Conservation (phyloP, 2,113 vertebrate genomes). For the Varanus komodoensis region DNA sequence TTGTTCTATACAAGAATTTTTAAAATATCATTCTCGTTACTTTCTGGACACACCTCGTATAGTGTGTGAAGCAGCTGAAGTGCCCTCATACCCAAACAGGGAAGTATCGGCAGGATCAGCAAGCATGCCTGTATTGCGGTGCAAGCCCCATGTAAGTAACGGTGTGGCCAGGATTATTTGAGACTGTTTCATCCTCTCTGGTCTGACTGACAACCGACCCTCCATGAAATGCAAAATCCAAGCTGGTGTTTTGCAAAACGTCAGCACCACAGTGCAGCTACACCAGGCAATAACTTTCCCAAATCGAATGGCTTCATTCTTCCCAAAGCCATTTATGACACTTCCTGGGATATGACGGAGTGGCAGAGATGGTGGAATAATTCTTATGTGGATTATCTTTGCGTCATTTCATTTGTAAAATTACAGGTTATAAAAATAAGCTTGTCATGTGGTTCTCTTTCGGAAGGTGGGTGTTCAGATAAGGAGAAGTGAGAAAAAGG, state of each 20-base stretch:
- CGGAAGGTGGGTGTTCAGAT: slow-evolving; percentile 61
- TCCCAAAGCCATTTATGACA: slow-evolving; percentile 28
- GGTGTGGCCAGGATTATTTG: too few relatives aligned
- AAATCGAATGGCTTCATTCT: background rate
- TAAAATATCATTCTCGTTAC: too few relatives aligned
- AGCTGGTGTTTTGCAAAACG: background rate
- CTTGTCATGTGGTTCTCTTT: slow-evolving; percentile 67
- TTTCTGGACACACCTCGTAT: too few relatives aligned
- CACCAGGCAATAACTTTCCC: background rate
- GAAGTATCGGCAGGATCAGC: too few relatives aligned
- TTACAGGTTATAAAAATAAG: slow-evolving; percentile 72
- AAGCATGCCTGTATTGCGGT: too few relatives aligned
- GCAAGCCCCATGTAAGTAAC: too few relatives aligned
- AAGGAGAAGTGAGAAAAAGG: slow-evolving; percentile 58
- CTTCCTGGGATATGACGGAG: slow-evolving; percentile 19
- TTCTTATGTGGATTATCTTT: slow-evolving; percentile 61
- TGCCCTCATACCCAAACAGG: too few relatives aligned
- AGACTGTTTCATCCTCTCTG: too few relatives aligned
- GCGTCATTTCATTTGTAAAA: slow-evolving; percentile 64
- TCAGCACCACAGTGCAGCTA: background rate
- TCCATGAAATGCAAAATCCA: background rate
- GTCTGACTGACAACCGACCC: background rate
- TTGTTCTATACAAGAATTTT: too few relatives aligned
- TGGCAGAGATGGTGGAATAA: slow-evolving; percentile 26
- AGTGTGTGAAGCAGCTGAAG: too few relatives aligned